phyloP scores from a whole-genome alignment of 2,797 vertebrate genomes.

The Rhinophrynus dorsalis region DNA sequence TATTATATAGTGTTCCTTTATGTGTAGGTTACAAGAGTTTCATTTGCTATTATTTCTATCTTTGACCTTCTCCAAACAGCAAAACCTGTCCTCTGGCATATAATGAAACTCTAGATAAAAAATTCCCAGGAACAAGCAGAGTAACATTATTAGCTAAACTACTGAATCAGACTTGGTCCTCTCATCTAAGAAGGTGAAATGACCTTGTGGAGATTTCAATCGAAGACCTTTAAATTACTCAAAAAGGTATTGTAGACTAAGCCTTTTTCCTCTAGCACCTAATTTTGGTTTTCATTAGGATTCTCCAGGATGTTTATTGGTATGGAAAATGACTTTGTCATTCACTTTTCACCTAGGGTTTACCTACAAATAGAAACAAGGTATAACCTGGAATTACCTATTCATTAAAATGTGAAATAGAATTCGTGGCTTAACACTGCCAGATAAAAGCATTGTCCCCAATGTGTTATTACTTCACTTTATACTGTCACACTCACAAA shows the following conservation, averaged over 20 bases:
- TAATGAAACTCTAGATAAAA: constrained; percentile 18
- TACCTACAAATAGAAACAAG: constrained; percentile 26
- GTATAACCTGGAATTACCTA: constrained; percentile 12
- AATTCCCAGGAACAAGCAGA: not conserved
- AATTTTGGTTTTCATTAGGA: constrained; percentile 39
- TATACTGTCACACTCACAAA: constrained; percentile 30
- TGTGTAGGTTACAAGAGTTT: not conserved
- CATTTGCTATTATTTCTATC: not conserved
- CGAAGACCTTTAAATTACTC: constrained; percentile 33
- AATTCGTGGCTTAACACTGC: not conserved
- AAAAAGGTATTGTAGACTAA: constrained; percentile 21
- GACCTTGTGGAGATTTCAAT: constrained; percentile 32
- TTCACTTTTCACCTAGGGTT: constrained; percentile 19
- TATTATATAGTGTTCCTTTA: not conserved
- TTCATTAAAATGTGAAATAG: constrained; percentile 31
- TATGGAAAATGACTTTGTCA: constrained; percentile 47
- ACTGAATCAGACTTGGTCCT: constrained; percentile 33
- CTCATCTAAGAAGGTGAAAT: constrained; percentile 36
- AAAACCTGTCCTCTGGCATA: not conserved
- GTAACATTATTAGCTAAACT: constrained; percentile 35
- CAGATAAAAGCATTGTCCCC: constrained; percentile 3
- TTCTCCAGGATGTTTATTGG: constrained; percentile 30
- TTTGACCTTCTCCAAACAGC: not conserved
- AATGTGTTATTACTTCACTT: constrained; percentile 27
- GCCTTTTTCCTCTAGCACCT: constrained; percentile 31